Evolutionary conservation across 1,140 invertebrate genomes (phyloP).

Genomic region (Caerostris extrusa): DNA sequence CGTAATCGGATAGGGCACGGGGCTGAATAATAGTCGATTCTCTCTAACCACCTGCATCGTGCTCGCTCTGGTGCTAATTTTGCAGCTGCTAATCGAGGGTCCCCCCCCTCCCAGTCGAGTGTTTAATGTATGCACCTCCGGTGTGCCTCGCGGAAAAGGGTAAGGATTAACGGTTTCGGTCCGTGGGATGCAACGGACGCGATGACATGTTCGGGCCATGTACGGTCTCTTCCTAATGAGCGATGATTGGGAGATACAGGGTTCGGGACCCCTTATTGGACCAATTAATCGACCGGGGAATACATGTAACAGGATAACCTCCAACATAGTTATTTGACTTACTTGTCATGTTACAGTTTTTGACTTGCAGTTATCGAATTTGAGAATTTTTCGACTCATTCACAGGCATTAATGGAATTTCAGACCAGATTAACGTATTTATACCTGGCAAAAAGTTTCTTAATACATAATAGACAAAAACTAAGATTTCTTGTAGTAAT

Average conservation of each 20-base stretch:
- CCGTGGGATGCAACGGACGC: conserved; percentile 4
- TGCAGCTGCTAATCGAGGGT: conserved; percentile 68
- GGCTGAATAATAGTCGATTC: conserved; percentile 45
- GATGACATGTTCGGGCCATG: background rate
- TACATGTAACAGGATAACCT: too few species aligned
- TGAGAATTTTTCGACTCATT: too few species aligned
- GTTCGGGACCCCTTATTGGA: background rate
- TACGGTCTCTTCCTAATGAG: background rate
- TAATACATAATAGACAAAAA: too few species aligned
- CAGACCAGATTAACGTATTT: too few species aligned
- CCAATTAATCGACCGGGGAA: too few species aligned
- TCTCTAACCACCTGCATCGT: conserved; percentile 56
- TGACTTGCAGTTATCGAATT: too few species aligned
- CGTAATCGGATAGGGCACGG: conserved; percentile 72
- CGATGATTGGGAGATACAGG: background rate
- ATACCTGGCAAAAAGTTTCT: too few species aligned
- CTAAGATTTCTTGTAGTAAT: too few species aligned
- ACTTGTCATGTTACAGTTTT: too few species aligned
- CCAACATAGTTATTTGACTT: too few species aligned
- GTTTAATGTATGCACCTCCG: conserved; percentile 37
- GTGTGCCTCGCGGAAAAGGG: conserved; percentile 9
- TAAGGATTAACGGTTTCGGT: conserved; percentile 43
- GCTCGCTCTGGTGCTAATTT: conserved; percentile 54
- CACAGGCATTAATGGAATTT: too few species aligned
- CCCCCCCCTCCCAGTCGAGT: background rate